Evolutionary conservation across 92 coral and sea anemone genomes (phyloP), one percentile per base, ranked within the genome.

Genomic region (Pocillopora meandrina): DNA sequence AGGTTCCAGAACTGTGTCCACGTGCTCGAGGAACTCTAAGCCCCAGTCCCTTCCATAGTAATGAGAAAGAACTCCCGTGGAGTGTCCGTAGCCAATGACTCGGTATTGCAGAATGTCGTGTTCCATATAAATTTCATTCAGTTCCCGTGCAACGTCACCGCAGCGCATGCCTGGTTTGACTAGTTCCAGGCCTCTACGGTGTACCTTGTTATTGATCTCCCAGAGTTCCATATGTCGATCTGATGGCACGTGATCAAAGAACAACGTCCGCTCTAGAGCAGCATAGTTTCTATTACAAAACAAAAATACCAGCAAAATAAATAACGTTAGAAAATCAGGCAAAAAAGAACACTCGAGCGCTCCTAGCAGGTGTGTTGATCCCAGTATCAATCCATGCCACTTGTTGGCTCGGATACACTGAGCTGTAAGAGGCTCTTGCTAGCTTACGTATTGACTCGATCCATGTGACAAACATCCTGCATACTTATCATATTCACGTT

Each of bases 1-100:
- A n/a, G 98, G 98, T 74, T 95, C 84, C 59, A 95, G 49, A 23
- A 91, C 90, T 14, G 97, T 93, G 18, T 95, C 98, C 12, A 91
- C 84, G 57, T 95, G 93, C 84, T 95, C 98, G 42, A 96, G 92
- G 18, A 95, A 52, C 86, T 95, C 98, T 17, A 93, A 85, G 17
- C 73, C 60, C 93, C 97, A 63, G 98, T 96, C 89, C 89, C 98
- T 64, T 95, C 98, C 98, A 86, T 95, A 95, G 66, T 95, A 95
- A 79, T 95, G 97, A 77, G 87, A 83, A 20, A 95, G 90, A 69
- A 95, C 93, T 33, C 98, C 98, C 67, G 93, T 91, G 1, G 98
- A 93, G 78, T 95, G 98, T 0, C 98, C 98, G 62, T 95, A 95
- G 21, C 98, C 98, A 64, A 95, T 89, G 13, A 94, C 91, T 15